phyloP scores from a whole-genome alignment of 2,888 invertebrate species.

The Pegoplata infirma region DNA sequence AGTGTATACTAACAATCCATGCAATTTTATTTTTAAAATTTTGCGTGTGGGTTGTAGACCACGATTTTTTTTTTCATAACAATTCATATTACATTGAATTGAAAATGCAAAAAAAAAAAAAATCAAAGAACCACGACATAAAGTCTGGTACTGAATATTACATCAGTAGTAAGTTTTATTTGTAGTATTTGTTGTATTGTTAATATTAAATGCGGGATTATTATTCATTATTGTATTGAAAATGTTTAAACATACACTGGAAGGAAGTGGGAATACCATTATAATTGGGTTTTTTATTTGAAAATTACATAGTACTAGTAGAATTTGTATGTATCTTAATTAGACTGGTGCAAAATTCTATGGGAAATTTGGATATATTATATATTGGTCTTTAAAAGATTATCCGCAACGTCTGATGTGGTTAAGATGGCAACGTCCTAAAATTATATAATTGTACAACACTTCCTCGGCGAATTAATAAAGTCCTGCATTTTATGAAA shows the following conservation, averaged over 20 bases:
- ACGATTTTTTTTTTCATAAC: conserved; percentile 50
- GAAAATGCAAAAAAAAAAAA: not conserved
- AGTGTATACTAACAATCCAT: conserved; percentile 23
- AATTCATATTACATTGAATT: conserved; percentile 4
- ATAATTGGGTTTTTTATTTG: conserved; percentile 10
- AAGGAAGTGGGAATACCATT: conserved; percentile 39
- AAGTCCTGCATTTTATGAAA: too few relatives aligned
- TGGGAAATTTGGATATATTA: too few relatives aligned
- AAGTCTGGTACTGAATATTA: conserved; percentile 51
- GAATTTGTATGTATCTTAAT: not conserved
- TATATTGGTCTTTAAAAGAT: too few relatives aligned
- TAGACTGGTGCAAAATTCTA: too few relatives aligned
- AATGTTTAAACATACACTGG: conserved; percentile 6
- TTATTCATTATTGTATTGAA: conserved; percentile 45
- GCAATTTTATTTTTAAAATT: conserved; percentile 2
- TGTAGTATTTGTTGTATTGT: too few relatives aligned
- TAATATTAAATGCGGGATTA: conserved; percentile 28
- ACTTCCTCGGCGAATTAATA: too few relatives aligned
- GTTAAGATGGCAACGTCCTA: too few relatives aligned
- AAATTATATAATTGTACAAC: too few relatives aligned
- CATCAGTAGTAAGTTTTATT: conserved; percentile 29
- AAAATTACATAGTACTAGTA: conserved; percentile 11
- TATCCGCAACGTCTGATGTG: too few relatives aligned
- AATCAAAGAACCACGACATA: conserved; percentile 44
- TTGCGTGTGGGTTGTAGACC: conserved; percentile 56